phyloP scores from a whole-genome alignment of 2,888 invertebrate species.

The Agrotis exclamationis region DNA sequence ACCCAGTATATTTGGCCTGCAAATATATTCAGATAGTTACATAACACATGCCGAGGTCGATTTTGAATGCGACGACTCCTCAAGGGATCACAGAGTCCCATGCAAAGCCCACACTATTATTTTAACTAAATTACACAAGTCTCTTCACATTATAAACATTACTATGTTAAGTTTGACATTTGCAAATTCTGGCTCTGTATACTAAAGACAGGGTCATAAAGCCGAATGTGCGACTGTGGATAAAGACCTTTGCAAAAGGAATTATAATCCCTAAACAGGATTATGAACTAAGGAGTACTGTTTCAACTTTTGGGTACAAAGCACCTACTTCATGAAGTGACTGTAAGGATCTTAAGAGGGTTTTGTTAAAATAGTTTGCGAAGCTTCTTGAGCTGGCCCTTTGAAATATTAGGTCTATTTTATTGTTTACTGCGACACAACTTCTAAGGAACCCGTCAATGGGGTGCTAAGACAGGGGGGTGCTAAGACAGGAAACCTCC shows the following conservation, averaged over 20 bases:
- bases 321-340: slow-evolving; percentile 22
- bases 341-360: slow-evolving; percentile 6
- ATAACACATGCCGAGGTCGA: not conserved
- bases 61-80: not conserved
- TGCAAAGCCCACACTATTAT: not conserved
- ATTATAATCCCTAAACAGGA: slow-evolving; percentile 45
- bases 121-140: not conserved
- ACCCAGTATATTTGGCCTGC: too few species aligned
- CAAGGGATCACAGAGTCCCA: not conserved
- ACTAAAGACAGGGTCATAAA: slow-evolving; percentile 17
- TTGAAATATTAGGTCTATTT: not conserved
- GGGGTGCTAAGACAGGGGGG: too few species aligned
- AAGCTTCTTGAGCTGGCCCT: not conserved
- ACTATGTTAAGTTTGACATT: slow-evolving; percentile 20
- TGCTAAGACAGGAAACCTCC: too few species aligned
- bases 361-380: slow-evolving; percentile 16
- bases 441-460: too few species aligned
- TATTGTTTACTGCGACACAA: too few species aligned
- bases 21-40: too few species aligned
- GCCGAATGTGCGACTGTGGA: slow-evolving; percentile 37
- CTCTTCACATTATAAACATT: slow-evolving; percentile 16
- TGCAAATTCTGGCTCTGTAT: slow-evolving; percentile 17
- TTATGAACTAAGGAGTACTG: slow-evolving; percentile 41
- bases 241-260: slow-evolving; percentile 36
- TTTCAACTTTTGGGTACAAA: slow-evolving; percentile 32